Base-by-base conservation (phyloP, 2,888 invertebrate genomes). In the Phortica okadai region DNA sequence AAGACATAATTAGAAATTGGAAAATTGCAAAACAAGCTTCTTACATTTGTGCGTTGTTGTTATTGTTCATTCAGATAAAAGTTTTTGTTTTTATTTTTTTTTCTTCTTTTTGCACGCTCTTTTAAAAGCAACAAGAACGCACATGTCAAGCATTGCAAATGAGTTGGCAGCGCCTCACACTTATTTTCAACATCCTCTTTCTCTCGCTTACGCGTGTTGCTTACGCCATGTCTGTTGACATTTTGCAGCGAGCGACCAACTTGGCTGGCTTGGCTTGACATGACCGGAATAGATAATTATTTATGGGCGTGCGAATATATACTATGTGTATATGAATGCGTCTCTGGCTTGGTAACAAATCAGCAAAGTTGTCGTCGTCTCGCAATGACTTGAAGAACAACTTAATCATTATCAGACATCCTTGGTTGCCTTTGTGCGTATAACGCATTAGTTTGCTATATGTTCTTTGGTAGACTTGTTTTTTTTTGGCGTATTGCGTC, bases 1-100 rank as follows among this genome's bases (percentile, higher is more conserved):
- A 79, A 75, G 75, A 82, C 84, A 82, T 85, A 84, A 84, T 84
- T 84, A 84, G 85, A 84, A 84, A 84, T 78, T 80, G 82, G 81
- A 82, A 84, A 84, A 82, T 78, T 78, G 79, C 82, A 80, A 79
- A 79, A 74, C 81, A 76, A 85, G 78, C 78, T 83, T 79, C 73
- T 67, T 77, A 54, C 67, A 74, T 50, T 56, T 54, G 41, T 58
- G 56, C 62, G 62, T 16, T 16, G 14, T 56, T 16, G 14, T 16
- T 56, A 6, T 56, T 16, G 10, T 16, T 21, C 21, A 25, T 5
- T 25, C 62, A 62, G 42, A 56, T 16, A n/a, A 56, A 73, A 73
- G 56, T 70, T 54, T 50, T 70, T 33, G 33, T 33, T 33, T 33
- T 33, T 21, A 21, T 21, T 21, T 21, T 21, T 21, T 21, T 21